phyloP scores from a whole-genome alignment of 2,888 invertebrate species.

The Sesamia inferens region DNA sequence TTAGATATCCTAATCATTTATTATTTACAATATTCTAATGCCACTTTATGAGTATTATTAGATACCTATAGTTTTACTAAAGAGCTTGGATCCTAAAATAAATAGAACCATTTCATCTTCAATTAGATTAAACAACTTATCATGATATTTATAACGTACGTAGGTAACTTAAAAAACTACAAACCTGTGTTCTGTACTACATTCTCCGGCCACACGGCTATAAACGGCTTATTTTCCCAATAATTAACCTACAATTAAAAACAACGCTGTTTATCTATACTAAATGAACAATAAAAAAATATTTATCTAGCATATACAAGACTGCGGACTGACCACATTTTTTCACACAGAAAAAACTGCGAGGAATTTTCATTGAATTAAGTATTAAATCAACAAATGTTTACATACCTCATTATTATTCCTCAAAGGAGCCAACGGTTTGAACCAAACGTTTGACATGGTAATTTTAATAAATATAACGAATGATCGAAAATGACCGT shows the following conservation, averaged over 20 bases:
- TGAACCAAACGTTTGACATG: too few species aligned
- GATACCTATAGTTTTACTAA: background rate
- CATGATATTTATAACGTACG: too few species aligned
- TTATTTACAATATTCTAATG: too few species aligned
- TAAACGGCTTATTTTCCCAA: too few species aligned
- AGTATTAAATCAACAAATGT: background rate
- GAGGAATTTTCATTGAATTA: too few species aligned
- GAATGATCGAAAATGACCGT: slow-evolving; percentile 33
- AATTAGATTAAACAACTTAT: background rate
- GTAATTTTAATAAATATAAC: background rate
- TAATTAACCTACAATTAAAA: slow-evolving; percentile 64
- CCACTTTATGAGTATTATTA: background rate
- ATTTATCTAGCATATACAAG: background rate
- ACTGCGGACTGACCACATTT: too few species aligned
- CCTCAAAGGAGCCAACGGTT: too few species aligned
- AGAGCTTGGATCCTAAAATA: too few species aligned
- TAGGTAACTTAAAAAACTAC: background rate
- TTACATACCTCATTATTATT: slow-evolving; percentile 62
- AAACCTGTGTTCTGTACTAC: background rate
- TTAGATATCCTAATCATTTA: too few species aligned
- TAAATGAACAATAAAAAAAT: slow-evolving; percentile 33
- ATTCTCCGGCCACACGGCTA: too few species aligned
- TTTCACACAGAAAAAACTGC: too few species aligned
- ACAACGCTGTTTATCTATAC: background rate
- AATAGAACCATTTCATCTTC: background rate